Evolutionary conservation across 2,797 vertebrate species (phyloP).

Genomic region (Corythornis leucogaster): DNA sequence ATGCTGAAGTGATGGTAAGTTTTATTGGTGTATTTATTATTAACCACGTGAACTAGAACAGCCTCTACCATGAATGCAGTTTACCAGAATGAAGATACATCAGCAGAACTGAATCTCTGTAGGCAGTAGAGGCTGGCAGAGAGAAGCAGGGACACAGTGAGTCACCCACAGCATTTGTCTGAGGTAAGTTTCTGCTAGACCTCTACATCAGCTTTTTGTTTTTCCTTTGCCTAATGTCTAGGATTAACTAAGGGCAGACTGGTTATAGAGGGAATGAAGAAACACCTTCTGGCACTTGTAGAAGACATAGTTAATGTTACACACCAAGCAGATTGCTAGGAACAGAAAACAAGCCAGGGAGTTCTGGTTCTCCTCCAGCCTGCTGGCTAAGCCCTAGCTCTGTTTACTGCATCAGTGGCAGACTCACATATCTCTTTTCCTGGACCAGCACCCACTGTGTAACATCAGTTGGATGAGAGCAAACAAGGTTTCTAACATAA

Average conservation of each 20-base stretch:
- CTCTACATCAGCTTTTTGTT: background rate
- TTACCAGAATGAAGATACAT: background rate
- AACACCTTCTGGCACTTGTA: background rate
- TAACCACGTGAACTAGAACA: slow-evolving; percentile 16
- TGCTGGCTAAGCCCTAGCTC: background rate
- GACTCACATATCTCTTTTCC: background rate
- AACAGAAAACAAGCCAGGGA: background rate
- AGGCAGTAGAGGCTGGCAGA: background rate
- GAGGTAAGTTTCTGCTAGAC: background rate
- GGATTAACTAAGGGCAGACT: background rate
- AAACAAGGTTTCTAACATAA: background rate
- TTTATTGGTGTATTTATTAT: slow-evolving; percentile 22
- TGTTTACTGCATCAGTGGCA: background rate
- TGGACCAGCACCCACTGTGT: background rate
- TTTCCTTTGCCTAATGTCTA: background rate
- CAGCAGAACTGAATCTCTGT: background rate
- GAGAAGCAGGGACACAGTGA: background rate
- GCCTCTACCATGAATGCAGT: background rate
- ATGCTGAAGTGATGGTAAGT: background rate
- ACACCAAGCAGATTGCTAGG: background rate
- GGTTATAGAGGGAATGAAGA: background rate
- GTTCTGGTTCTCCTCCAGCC: background rate
- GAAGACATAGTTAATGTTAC: background rate
- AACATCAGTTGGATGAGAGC: background rate
- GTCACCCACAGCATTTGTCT: background rate